phyloP scores from a whole-genome alignment of 1,140 invertebrate genomes.

The Papilio machaon region DNA sequence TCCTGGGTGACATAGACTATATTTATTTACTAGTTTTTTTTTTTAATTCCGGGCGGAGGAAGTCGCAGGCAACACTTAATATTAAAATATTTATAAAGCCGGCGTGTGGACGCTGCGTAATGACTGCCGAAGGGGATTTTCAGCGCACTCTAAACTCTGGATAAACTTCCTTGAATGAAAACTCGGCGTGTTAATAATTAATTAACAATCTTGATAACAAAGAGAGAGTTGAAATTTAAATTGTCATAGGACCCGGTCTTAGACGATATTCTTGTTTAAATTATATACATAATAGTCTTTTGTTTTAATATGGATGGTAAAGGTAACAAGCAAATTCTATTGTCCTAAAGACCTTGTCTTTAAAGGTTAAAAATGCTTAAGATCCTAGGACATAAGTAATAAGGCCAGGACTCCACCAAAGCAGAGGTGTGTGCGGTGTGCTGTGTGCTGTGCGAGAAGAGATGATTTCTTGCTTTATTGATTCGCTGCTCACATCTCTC shows the following conservation, averaged over 20 bases:
- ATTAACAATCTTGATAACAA: neutral
- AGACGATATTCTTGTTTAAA: neutral
- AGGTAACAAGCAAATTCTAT: too few relatives aligned
- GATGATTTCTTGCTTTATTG: too few relatives aligned
- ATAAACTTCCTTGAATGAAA: neutral
- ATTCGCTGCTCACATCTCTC: too few relatives aligned
- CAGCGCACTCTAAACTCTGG: neutral
- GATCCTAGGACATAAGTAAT: too few relatives aligned
- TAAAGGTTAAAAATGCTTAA: too few relatives aligned
- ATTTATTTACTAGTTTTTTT: too few relatives aligned
- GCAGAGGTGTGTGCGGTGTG: too few relatives aligned
- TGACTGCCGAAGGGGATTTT: neutral
- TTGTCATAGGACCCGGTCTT: neutral
- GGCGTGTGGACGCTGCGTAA: conserved; percentile 7
- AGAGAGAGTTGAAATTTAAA: conserved; percentile 17
- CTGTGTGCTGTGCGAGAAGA: too few relatives aligned
- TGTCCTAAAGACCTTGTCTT: too few relatives aligned
- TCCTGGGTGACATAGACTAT: too few relatives aligned
- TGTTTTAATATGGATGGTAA: neutral
- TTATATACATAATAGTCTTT: neutral
- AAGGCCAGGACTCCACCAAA: too few relatives aligned
- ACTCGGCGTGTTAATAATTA: conserved; percentile 1
- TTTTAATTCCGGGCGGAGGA: too few relatives aligned
- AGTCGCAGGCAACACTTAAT: neutral
- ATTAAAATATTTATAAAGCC: neutral